phyloP scores from a whole-genome alignment of 2,113 vertebrate genomes.

The Peromyscus californicus region DNA sequence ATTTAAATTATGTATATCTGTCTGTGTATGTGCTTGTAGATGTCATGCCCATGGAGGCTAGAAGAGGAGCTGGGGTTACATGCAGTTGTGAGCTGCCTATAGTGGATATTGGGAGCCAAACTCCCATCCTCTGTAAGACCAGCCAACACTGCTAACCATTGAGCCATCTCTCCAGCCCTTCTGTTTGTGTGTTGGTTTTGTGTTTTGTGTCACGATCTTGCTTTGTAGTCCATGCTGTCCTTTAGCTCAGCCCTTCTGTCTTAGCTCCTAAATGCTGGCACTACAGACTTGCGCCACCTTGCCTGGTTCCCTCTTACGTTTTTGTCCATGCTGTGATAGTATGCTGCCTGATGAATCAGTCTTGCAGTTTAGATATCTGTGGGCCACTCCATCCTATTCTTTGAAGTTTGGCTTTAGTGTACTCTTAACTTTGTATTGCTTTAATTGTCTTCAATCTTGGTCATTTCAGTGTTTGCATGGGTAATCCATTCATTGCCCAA shows the following conservation, averaged over 20 bases:
- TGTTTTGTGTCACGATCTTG: not conserved
- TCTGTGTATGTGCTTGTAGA: not conserved
- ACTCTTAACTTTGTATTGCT: not conserved
- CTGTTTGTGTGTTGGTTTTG: not conserved
- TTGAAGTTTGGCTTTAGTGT: not conserved
- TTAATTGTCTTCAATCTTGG: not conserved
- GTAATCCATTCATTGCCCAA: not conserved
- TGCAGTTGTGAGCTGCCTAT: not conserved
- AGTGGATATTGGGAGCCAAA: not conserved
- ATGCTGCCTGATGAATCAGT: not conserved
- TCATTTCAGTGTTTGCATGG: not conserved
- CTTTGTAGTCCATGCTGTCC: not conserved
- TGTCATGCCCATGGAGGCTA: not conserved
- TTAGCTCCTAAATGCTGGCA: not conserved
- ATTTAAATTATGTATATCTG: not conserved
- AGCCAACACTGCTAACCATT: not conserved
- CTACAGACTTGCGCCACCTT: not conserved
- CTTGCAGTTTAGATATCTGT: not conserved
- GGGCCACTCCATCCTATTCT: not conserved
- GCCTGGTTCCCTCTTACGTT: not conserved
- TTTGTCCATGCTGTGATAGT: not conserved
- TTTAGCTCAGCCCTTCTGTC: not conserved
- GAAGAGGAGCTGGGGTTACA: not conserved
- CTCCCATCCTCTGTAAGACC: not conserved
- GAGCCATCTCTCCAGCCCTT: not conserved